Evolutionary conservation across 2,888 invertebrate species (phyloP), one percentile per base, ranked within the genome.

Genomic region (Eristalis arbustorum): DNA sequence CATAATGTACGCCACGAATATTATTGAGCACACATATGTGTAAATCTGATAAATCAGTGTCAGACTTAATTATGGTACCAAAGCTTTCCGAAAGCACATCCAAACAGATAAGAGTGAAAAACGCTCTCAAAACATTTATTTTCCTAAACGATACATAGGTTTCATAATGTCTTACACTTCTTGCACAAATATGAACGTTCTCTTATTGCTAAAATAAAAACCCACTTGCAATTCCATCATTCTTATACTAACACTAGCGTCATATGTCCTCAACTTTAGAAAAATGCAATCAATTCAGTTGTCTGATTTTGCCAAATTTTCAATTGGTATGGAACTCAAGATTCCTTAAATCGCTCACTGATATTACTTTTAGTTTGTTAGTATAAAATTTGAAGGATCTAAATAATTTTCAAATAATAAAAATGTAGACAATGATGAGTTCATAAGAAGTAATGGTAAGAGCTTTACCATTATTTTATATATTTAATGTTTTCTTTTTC

Each of bases 401-500:
- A 37, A 13, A 37, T 18, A 8, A 18, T 10, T 6, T n/a, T 49
- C 49, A 49, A 49, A 8, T 14, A n/a, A 42, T 42, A n/a, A 49
- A 18, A 49, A 49, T 49, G 18, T 49, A 18, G 49, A 8, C 68
- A 68, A 56, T 61, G 61, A 67, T 28, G 31, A 73, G 22, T 67
- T 67, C n/a, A n/a, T n/a, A n/a, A n/a, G n/a, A 67, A 49, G 61
- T 62, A 56, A 23, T 62, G 56, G 31, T 73, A 59, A 61, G 34
- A 28, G 66, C 22, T 73, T 67, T 78, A 25, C 68, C 37, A 59
- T 73, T 79, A 49, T 42, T 59, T 64, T 25, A 81, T 81, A 81
- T 81, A 81, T 81, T 75, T 75, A 75, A 64, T 59, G 71, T 69
- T 71, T 81, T 69, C 63, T 67, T 71, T 69, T 75, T 69, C 81